Evolutionary conservation across 2,113 vertebrate genomes (phyloP).

Genomic region (Sus scrofa): T2T-Sscrofa CM000830.6:14358001-14358500

Average conservation of each 20-base stretch:
- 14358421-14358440: neutral
- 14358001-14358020: slow-evolving; percentile 10
- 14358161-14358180: neutral
- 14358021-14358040: slow-evolving; percentile 24
- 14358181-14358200: slow-evolving; percentile 26
- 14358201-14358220: neutral
- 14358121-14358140: slow-evolving; percentile 2
- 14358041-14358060: slow-evolving; percentile 27
- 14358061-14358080: slow-evolving; percentile 1
- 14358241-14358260: slow-evolving; percentile 28
- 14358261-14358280: neutral
- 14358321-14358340: slow-evolving; percentile 28
- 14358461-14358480: neutral
- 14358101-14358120: neutral
- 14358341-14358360: slow-evolving; percentile 56
- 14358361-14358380: neutral
- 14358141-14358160: neutral
- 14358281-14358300: slow-evolving; percentile 36
- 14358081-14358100: neutral
- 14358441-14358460: slow-evolving; percentile 25
- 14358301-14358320: neutral
- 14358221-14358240: slow-evolving; percentile 14
- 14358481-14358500: neutral
- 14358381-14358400: neutral
- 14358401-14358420: neutral